Percentiles rank a stretch among this genome's conserved stretches.
phyloP scores from a whole-genome alignment of 2,888 invertebrate genomes.

The Didymodactylos carnosus region DNA sequence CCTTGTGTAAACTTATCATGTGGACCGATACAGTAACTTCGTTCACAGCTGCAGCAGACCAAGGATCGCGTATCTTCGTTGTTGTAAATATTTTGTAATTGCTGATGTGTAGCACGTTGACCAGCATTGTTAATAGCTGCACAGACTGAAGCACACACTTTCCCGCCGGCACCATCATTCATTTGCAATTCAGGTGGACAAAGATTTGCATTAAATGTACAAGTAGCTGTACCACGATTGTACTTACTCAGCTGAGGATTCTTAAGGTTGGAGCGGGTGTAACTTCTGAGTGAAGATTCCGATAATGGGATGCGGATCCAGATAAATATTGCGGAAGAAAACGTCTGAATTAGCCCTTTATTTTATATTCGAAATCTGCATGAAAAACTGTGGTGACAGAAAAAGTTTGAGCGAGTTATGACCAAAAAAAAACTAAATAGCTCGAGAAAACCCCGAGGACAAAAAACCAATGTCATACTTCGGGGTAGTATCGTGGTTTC shows the following conservation, averaged over 20 bases:
- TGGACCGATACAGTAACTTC: neutral
- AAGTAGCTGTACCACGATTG: neutral
- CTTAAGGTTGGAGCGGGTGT: too few species aligned
- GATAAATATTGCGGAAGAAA: too few species aligned
- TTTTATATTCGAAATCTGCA: too few species aligned
- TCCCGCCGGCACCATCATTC: neutral
- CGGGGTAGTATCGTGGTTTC: too few species aligned
- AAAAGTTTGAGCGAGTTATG: too few species aligned
- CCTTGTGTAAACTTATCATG: neutral
- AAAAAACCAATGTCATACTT: too few species aligned
- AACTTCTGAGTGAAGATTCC: too few species aligned
- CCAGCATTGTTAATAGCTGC: neutral
- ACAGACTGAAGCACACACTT: neutral
- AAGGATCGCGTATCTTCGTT: neutral
- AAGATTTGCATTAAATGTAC: neutral
- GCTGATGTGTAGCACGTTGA: neutral
- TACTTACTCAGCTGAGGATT: neutral
- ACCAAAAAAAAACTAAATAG: too few species aligned
- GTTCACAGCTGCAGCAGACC: neutral
- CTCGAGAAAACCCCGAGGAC: too few species aligned
- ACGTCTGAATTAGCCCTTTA: too few species aligned
- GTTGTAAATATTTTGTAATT: neutral
- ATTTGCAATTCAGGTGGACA: conserved; percentile 1
- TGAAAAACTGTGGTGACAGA: too few species aligned
- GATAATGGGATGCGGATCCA: too few species aligned